phyloP scores from a whole-genome alignment of 2,888 invertebrate species.

The Junonia oenone region DNA sequence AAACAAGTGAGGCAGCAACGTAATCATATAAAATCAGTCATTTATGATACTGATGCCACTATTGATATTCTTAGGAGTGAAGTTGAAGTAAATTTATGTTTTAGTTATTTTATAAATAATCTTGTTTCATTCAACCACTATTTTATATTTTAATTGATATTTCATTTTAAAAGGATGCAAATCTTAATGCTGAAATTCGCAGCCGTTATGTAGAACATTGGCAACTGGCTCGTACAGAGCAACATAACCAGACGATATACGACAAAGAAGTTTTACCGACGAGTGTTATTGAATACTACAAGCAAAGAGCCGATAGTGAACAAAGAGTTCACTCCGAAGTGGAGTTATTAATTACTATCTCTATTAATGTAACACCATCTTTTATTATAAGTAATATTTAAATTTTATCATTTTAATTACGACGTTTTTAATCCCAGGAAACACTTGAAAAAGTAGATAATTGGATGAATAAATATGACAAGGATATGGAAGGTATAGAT shows the following conservation, averaged over 20 bases:
- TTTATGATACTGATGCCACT: slow-evolving; percentile 47
- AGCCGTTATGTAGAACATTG: slow-evolving; percentile 52
- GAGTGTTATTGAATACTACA: slow-evolving; percentile 43
- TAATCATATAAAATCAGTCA: slow-evolving; percentile 49
- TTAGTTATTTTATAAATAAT: background rate
- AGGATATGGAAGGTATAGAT: slow-evolving; percentile 56
- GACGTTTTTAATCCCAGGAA: slow-evolving; percentile 41
- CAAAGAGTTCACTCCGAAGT: slow-evolving; percentile 57
- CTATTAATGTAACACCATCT: slow-evolving; percentile 44
- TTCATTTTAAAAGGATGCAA: slow-evolving; percentile 41
- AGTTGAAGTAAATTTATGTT: slow-evolving; percentile 46
- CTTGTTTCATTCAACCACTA: background rate
- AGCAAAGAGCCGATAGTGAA: slow-evolving; percentile 49
- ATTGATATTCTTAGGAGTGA: slow-evolving; percentile 44
- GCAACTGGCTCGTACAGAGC: slow-evolving; percentile 57
- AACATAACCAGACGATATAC: slow-evolving; percentile 42
- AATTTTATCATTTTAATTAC: background rate
- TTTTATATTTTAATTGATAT: background rate
- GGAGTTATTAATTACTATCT: slow-evolving; percentile 49
- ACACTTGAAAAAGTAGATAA: slow-evolving; percentile 51
- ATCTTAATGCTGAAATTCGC: slow-evolving; percentile 41
- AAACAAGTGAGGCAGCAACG: slow-evolving; percentile 52
- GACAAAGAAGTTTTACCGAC: slow-evolving; percentile 39
- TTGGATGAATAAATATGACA: slow-evolving; percentile 64
- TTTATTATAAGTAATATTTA: background rate